Conservation (phyloP, 1,140 invertebrate genomes). For the Drosophila pruinosa region DNA sequence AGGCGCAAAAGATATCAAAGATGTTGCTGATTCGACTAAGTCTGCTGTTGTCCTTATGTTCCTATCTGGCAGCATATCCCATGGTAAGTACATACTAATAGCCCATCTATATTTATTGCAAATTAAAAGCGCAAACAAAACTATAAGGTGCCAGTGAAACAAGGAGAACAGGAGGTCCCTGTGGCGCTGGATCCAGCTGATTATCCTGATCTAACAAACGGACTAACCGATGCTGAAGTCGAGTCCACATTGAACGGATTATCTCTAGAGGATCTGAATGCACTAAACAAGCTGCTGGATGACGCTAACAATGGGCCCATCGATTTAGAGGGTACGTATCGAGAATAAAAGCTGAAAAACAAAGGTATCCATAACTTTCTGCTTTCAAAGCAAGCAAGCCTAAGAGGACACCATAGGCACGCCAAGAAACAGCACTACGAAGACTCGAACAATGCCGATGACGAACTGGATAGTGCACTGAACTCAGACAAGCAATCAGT, state of each 20-base stretch:
- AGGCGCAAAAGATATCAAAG: conserved; percentile 8
- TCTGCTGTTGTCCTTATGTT: conserved; percentile 17
- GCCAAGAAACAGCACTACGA: conserved; percentile 12
- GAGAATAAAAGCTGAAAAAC: neutral
- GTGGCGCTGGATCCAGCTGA: conserved; percentile 4
- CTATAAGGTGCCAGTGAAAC: neutral
- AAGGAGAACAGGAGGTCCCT: neutral
- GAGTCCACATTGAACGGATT: conserved; percentile 41
- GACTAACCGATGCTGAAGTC: conserved; percentile 54
- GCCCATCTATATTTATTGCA: neutral
- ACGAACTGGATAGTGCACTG: conserved; percentile 2
- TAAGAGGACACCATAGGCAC: conserved; percentile 19
- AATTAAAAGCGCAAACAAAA: neutral
- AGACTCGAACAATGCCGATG: neutral
- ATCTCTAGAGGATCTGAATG: conserved; percentile 46
- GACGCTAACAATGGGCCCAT: conserved; percentile 38
- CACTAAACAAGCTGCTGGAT: conserved; percentile 43
- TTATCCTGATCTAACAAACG: conserved; percentile 58
- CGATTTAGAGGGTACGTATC: conserved; percentile 21
- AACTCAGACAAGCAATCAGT: neutral
- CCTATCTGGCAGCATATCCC: conserved; percentile 30
- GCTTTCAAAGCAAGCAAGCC: conserved; percentile 51
- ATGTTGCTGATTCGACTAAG: conserved; percentile 38
- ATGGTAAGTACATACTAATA: conserved; percentile 30
- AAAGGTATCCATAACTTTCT: neutral